Conservation (phyloP, 92 coral and sea anemone species). For the Zoanthus solanderi region DNA sequence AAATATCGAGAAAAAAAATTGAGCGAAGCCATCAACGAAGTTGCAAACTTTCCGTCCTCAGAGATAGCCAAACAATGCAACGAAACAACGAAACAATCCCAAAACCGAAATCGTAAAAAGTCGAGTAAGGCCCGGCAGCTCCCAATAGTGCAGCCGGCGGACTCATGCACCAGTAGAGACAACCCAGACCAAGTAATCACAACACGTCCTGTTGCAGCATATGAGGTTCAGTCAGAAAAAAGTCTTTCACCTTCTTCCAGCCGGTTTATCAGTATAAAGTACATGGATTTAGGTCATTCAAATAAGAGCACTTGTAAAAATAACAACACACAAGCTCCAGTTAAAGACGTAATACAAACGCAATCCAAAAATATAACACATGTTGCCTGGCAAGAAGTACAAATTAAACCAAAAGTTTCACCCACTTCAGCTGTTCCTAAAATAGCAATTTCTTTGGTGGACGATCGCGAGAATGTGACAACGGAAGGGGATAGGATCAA, state of each 20-base stretch:
- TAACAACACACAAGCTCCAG: slow-evolving; percentile 36
- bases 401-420: slow-evolving; percentile 45
- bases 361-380: slow-evolving; percentile 8
- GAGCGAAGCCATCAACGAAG: slow-evolving; percentile 51
- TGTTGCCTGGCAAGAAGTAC: neutral
- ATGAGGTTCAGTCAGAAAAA: neutral
- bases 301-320: slow-evolving; percentile 4
- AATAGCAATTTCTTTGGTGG: slow-evolving; percentile 75
- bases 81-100: slow-evolving; percentile 24
- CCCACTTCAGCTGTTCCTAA: slow-evolving; percentile 52
- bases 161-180: neutral
- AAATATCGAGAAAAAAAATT: slow-evolving; percentile 43
- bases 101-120: slow-evolving; percentile 14
- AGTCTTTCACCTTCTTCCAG: slow-evolving; percentile 22
- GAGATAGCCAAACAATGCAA: slow-evolving; percentile 21
- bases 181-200: slow-evolving; percentile 2
- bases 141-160: neutral
- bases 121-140: slow-evolving; percentile 32
- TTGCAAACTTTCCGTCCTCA: slow-evolving; percentile 32
- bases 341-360: slow-evolving; percentile 57
- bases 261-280: slow-evolving; percentile 18
- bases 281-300: slow-evolving; percentile 16
- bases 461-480: slow-evolving; percentile 59
- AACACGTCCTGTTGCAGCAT: slow-evolving; percentile 8
- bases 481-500: slow-evolving; percentile 5